These are phyloP conservation scores for Limnephilus marmoratus DNA, from an alignment of 2,888 invertebrate species.

Conservation along the genomic window DNA sequence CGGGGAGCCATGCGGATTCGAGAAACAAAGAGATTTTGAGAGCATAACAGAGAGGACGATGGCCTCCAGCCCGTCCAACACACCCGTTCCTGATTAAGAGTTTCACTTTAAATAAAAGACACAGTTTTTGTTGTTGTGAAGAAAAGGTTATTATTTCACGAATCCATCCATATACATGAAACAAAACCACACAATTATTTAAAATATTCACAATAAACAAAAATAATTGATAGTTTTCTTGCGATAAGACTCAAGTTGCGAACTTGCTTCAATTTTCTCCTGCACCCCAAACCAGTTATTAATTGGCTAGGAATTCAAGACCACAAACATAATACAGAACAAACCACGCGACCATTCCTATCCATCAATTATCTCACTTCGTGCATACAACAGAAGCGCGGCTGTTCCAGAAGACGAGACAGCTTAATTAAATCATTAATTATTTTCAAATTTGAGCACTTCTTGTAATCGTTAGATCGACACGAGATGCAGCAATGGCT, in stretches of 20 bases:
- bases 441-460: not conserved
- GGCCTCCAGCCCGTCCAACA: no score
- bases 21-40: no score
- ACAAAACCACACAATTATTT: no score
- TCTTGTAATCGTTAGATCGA: not conserved
- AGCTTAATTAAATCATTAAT: not conserved
- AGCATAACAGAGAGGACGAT: no score
- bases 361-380: not conserved
- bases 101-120: no score
- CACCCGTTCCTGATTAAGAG: no score
- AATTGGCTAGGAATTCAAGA: not conserved
- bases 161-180: no score
- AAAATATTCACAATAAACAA: no score
- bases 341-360: not conserved
- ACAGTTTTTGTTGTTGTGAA: no score
- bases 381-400: not conserved
- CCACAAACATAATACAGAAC: not conserved
- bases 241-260: not conserved
- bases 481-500: not conserved
- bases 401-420: not conserved
- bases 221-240: no score
- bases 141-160: no score
- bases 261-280: not conserved
- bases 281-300: not conserved
- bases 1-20: no score